Evolutionary conservation across 2,113 vertebrate species (phyloP).

Genomic region (Morphnarchus princeps): DNA sequence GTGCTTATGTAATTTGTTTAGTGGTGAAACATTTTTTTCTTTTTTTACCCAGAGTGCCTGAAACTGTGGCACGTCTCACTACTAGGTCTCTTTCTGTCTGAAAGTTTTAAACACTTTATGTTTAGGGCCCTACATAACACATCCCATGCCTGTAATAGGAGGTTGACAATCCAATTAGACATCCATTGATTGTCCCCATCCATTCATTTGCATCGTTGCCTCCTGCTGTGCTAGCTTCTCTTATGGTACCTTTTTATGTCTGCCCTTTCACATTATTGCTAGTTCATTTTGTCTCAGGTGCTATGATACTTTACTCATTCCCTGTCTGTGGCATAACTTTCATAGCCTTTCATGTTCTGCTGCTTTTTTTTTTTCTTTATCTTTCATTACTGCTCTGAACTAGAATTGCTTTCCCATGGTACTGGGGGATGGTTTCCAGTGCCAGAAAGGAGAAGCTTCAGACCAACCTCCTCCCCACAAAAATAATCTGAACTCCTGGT

Average conservation of each 20-base stretch:
- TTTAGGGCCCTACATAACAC: background rate
- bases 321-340: background rate
- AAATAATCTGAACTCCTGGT: background rate
- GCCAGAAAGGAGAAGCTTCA: background rate
- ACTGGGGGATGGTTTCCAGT: background rate
- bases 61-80: background rate
- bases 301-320: background rate
- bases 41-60: background rate
- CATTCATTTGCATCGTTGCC: background rate
- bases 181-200: background rate
- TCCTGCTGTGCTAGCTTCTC: background rate
- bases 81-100: background rate
- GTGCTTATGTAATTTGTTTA: constrained; percentile 46
- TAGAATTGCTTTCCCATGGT: background rate
- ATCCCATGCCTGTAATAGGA: background rate
- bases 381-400: background rate
- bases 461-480: background rate
- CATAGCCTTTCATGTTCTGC: background rate
- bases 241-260: background rate
- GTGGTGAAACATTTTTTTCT: background rate
- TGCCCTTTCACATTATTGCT: background rate
- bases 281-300: background rate
- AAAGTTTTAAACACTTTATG: background rate
- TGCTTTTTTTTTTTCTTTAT: background rate
- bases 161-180: background rate